These are phyloP conservation scores for Ariolimax columbianus DNA, from an alignment of 2,888 invertebrate genomes.

Conservation along the genomic window DNA sequence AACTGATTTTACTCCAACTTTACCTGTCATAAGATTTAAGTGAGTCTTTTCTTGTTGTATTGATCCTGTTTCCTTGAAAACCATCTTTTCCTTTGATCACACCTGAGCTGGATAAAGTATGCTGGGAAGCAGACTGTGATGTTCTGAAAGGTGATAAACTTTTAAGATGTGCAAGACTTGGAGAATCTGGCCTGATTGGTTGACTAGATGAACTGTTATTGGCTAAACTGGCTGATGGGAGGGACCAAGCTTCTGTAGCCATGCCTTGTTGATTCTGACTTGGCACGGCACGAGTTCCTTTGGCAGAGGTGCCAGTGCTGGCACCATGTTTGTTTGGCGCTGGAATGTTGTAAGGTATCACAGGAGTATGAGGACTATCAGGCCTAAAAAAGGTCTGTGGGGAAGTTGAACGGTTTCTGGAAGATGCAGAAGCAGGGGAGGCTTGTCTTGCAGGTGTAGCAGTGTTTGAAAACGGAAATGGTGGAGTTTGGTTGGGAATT, in stretches of 20 bases:
- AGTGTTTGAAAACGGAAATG: constrained; percentile 8
- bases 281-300: background rate
- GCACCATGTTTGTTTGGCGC: background rate
- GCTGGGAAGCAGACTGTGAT: background rate
- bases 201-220: background rate
- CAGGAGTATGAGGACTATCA: constrained; percentile 39
- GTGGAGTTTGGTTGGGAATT: constrained; percentile 19
- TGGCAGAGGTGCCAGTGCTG: constrained; percentile 1
- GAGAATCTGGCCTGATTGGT: constrained; percentile 46
- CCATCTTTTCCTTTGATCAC: background rate
- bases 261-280: background rate
- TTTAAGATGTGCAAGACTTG: constrained; percentile 23
- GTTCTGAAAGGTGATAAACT: constrained; percentile 30
- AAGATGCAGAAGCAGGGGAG: background rate
- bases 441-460: constrained; percentile 39
- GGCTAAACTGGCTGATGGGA: background rate
- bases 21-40: constrained; percentile 10
- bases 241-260: background rate
- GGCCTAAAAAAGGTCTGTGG: constrained; percentile 32
- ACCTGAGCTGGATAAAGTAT: background rate
- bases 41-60: background rate
- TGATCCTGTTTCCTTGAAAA: background rate
- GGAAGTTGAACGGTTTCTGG: constrained; percentile 24
- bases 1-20: background rate
- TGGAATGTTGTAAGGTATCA: constrained; percentile 38